Conservation (phyloP, 2,113 vertebrate species). For the Trochalopteron elliotii region DNA sequence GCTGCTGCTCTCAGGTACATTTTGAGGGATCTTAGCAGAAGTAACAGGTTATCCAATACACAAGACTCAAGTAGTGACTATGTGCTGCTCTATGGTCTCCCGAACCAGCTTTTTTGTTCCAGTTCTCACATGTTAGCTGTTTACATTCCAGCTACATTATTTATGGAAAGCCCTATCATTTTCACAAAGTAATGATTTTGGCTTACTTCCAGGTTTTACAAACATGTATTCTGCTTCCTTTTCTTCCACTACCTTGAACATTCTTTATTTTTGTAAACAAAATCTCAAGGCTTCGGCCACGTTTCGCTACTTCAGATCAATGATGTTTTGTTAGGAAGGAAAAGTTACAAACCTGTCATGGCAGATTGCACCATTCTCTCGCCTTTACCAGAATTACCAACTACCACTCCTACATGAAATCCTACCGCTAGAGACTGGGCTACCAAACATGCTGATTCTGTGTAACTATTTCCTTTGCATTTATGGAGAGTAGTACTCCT, state of each 20-base stretch:
- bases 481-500: neutral
- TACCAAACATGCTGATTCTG: neutral
- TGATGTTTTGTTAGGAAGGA: neutral
- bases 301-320: neutral
- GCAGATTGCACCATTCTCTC: accelerated
- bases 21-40: neutral
- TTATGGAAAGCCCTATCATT: neutral
- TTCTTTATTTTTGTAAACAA: neutral
- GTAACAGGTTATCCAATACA: neutral
- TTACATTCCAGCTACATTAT: neutral
- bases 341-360: neutral
- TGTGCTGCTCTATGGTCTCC: accelerated
- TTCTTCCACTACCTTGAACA: neutral
- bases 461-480: neutral
- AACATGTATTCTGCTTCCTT: neutral
- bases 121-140: neutral
- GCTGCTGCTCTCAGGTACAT: neutral
- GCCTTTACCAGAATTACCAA: neutral
- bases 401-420: neutral
- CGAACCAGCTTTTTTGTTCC: neutral
- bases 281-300: neutral
- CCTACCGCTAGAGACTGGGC: neutral
- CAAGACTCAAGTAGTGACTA: neutral
- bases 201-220: neutral
- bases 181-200: neutral